Percentiles rank a stretch among this genome's conserved stretches.
These are phyloP conservation scores for Mugil cephalus DNA, from an alignment of 2,113 vertebrate species.

Conservation along the genomic window DNA sequence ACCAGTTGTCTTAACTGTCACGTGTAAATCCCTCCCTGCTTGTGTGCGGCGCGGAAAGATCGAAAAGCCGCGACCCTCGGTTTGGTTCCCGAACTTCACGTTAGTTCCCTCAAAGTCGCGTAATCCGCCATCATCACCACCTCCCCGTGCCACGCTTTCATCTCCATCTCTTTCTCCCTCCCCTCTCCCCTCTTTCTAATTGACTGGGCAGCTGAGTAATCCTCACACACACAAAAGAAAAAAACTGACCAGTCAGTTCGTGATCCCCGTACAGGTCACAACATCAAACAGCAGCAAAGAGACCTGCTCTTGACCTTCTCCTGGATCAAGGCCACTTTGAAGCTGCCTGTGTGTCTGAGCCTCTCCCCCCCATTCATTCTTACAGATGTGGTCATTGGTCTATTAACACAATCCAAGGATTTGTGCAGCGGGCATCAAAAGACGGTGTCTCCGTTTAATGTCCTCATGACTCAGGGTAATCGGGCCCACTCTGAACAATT, in stretches of 20 bases:
- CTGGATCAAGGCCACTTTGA: conserved; percentile 77
- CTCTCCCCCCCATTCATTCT: conserved; percentile 26
- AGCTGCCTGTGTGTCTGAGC: conserved; percentile 40
- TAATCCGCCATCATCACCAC: conserved; percentile 74
- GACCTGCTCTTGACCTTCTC: conserved; percentile 71
- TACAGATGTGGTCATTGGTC: conserved; percentile 31
- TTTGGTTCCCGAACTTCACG: conserved; percentile 43
- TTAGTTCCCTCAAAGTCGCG: conserved; percentile 34
- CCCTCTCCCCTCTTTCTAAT: conserved; percentile 50
- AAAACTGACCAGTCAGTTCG: conserved; percentile 68
- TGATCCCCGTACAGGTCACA: conserved; percentile 63
- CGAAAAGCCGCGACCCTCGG: conserved; percentile 56
- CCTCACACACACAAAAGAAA: conserved; percentile 29
- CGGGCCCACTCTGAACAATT: conserved; percentile 36
- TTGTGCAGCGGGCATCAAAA: conserved; percentile 2
- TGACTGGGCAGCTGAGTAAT: conserved; percentile 60
- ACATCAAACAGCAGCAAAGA: conserved; percentile 70
- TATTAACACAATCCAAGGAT: conserved; percentile 21
- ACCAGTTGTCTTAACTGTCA: conserved; percentile 45
- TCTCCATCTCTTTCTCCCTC: conserved; percentile 54
- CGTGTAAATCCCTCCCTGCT: conserved; percentile 36
- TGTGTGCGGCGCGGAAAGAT: conserved; percentile 17
- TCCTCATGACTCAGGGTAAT: conserved; percentile 38
- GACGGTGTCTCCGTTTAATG: conserved; percentile 49
- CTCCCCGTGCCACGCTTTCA: conserved; percentile 63